phyloP scores from a whole-genome alignment of 2,797 vertebrate species.

The Euphonia xanthogaster region DNA sequence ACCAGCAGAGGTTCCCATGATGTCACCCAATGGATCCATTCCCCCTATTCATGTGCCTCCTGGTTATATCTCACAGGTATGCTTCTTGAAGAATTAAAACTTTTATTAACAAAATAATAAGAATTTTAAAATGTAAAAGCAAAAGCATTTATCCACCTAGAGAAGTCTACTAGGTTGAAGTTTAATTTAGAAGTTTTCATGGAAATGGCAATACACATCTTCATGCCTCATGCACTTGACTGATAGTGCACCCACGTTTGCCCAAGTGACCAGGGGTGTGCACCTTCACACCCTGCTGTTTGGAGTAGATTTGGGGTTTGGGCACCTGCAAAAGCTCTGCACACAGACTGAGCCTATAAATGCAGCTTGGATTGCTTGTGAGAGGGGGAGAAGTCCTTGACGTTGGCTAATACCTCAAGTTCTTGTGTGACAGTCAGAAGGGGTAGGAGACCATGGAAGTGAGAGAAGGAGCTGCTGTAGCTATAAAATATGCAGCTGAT shows the following conservation, averaged over 20 bases:
- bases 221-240: accelerated
- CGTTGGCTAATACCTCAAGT: neutral
- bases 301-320: neutral
- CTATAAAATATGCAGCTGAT: neutral
- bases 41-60: slow-evolving; percentile 97
- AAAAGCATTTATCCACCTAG: neutral
- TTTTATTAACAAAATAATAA: neutral
- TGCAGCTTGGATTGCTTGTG: neutral
- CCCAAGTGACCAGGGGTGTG: neutral
- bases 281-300: neutral
- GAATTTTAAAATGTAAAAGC: neutral
- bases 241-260: accelerated
- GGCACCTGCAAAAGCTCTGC: neutral
- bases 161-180: neutral
- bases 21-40: slow-evolving; percentile 97
- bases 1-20: slow-evolving; percentile 98
- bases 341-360: neutral
- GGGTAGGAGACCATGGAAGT: neutral
- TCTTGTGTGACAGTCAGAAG: neutral
- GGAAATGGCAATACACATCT: neutral
- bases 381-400: neutral
- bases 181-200: neutral
- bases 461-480: neutral
- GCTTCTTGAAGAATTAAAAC: neutral
- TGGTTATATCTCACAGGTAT: slow-evolving; percentile 97